phyloP scores from a whole-genome alignment of 2,113 vertebrate genomes.

The Limnothrissa miodon region DNA sequence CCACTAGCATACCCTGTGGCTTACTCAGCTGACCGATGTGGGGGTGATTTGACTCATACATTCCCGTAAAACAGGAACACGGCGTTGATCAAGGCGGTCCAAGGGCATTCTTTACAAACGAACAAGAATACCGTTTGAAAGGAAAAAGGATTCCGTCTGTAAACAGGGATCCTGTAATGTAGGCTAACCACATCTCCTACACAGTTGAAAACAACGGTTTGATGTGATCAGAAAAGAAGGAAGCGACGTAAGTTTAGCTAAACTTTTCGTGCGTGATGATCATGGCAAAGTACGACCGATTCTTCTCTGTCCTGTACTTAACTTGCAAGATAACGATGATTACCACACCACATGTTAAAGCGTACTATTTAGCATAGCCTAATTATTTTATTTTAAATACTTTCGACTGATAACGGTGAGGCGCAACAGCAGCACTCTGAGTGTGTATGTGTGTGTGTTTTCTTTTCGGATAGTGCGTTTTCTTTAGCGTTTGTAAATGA shows the following conservation, averaged over 20 bases:
- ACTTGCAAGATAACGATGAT: too few relatives aligned
- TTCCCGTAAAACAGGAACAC: slow-evolving; percentile 17
- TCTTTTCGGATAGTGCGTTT: not conserved
- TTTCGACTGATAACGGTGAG: too few relatives aligned
- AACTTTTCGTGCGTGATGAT: not conserved
- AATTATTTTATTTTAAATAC: too few relatives aligned
- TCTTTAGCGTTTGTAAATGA: too few relatives aligned
- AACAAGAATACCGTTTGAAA: not conserved
- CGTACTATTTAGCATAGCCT: too few relatives aligned
- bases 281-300: not conserved
- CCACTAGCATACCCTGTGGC: not conserved
- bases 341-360: too few relatives aligned
- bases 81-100: not conserved
- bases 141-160: not conserved
- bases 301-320: not conserved
- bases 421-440: too few relatives aligned
- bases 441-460: not conserved
- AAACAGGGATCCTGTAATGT: not conserved
- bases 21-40: slow-evolving; percentile 1
- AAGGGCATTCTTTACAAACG: not conserved
- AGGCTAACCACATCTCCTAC: not conserved
- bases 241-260: not conserved
- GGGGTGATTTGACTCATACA: slow-evolving; percentile 7
- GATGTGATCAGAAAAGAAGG: not conserved
- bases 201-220: not conserved